Evolutionary conservation across 2,113 vertebrate genomes (phyloP), one percentile per base, ranked within the genome.

Genomic region (Laticauda colubrina): DNA sequence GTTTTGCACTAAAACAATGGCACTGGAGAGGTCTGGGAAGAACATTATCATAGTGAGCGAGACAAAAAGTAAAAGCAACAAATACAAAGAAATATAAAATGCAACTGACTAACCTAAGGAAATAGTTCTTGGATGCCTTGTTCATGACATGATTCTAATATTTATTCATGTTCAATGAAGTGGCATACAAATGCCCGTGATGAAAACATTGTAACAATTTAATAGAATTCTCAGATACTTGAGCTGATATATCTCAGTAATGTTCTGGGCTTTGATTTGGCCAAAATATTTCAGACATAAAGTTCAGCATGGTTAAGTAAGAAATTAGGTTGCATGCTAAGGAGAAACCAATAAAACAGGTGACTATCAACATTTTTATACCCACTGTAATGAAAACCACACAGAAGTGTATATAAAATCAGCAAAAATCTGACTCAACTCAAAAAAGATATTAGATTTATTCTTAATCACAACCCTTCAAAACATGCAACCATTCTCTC

Each of bases 401-500:
- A 81, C 15, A 39, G 18, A 81, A 18, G 18, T 75, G 14, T 75
- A 75, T 34, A 75, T 75, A n/a, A 39, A 75, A 34, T 75, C n/a
- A 81, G 34, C n/a, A 75, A 75, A 75, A 75, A 75, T 20, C n/a
- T 34, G n/a, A 75, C 69, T 39, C n/a, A 75, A 2, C n/a, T 39
- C 14, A 75, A 75, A 75, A 39, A 2, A 75, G 15, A 75, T 15
- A 96, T 96, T 97, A 97, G 96, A 95, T 96, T 91, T 94, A 91
- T 94, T 94, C 94, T 93, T 95, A 90, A 87, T 95, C 96, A 96
- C 88, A 94, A 96, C 24, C 92, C 81, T 93, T 96, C 94, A 94
- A 90, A 95, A 96, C 96, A 94, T 94, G 94, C 89, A 94, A 91
- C 85, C 91, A 90, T 92, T 95, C 94, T 96, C 94, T 96, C 95